Evolutionary conservation across 2,113 vertebrate species (phyloP), one percentile per base, ranked within the genome.

Genomic region (Todiramphus saurophagus): DNA sequence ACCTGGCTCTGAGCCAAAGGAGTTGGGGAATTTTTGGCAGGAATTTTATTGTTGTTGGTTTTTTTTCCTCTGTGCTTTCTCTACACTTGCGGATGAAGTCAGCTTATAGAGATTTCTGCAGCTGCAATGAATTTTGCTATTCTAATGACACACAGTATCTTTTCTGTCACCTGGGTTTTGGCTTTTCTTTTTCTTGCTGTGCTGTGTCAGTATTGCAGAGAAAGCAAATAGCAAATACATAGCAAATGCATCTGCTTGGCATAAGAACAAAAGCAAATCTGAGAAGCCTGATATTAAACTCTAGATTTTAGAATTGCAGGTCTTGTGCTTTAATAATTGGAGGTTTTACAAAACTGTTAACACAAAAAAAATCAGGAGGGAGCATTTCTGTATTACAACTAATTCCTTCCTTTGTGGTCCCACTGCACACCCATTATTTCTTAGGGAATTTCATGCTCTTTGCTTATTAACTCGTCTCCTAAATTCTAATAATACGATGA

Each of bases 21-120:
- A 50, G 5, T n/a, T 21, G 30, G 7, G 28, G 3, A n/a, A n/a
- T 17, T 46, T 46, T 19, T 7, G 17, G 44, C 12, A 41, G 41
- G 41, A 11, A 13, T 41, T 41, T 41, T 46, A 15, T 43, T 43
- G 14, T 46, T 46, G 46, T 20, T 20, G 19, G 17, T 46, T 46
- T 46, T 23, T 19, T 53, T 56, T 8, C 4, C 16, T 55, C 50
- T 0, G 0, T 15, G 3, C 30, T 30, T 74, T 83, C 35, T n/a
- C 39, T 87, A 5, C 14, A 28, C 3, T 66, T 63, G 30, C 16
- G 62, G 31, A 58, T 15, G 2, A 76, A 60, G 35, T 85, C 8
- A 1, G 16, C 21, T 81, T 51, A 17, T 44, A 59, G 5, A 35
- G 25, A 89, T 86, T 83, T 76, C n/a, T 90, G 37, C 76, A 89